A percentile compares a stretch with the other conserved stretches of the same genome.
phyloP scores from a whole-genome alignment of 2,888 invertebrate genomes.

The Augochlorella aurata region DNA sequence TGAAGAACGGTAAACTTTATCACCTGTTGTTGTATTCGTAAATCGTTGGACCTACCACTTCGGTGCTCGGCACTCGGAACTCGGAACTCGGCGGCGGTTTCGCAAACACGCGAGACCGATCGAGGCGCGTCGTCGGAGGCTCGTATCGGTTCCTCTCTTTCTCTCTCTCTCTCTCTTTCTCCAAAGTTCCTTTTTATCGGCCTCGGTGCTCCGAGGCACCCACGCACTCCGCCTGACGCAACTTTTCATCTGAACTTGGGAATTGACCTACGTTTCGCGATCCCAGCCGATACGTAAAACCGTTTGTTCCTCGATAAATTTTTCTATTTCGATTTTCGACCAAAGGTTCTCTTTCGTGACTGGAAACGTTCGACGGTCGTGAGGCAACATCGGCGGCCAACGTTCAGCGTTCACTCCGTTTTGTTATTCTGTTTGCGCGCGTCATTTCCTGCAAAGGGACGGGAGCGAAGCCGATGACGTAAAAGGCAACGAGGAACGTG shows the following conservation, averaged over 20 bases:
- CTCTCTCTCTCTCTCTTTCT: neutral
- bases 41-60: neutral
- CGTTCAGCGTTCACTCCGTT: neutral
- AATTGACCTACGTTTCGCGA: constrained; percentile 1
- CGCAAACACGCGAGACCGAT: constrained; percentile 5
- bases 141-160: neutral
- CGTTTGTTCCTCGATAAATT: neutral
- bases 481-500: constrained; percentile 29
- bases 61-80: neutral
- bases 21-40: constrained; percentile 3
- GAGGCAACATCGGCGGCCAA: neutral
- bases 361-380: neutral
- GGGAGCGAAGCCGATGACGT: constrained; percentile 23
- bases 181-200: neutral
- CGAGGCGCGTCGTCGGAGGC: neutral
- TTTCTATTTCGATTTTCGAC: neutral
- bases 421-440: constrained; percentile 32
- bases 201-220: neutral
- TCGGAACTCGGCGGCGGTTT: neutral
- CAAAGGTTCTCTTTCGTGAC: neutral
- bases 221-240: constrained; percentile 1
- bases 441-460: constrained; percentile 35
- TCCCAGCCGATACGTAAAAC: neutral
- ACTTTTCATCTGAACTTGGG: constrained; percentile 3
- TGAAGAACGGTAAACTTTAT: constrained; percentile 9